phyloP scores from a whole-genome alignment of 2,888 invertebrate genomes.

The Didymodactylos carnosus region DNA sequence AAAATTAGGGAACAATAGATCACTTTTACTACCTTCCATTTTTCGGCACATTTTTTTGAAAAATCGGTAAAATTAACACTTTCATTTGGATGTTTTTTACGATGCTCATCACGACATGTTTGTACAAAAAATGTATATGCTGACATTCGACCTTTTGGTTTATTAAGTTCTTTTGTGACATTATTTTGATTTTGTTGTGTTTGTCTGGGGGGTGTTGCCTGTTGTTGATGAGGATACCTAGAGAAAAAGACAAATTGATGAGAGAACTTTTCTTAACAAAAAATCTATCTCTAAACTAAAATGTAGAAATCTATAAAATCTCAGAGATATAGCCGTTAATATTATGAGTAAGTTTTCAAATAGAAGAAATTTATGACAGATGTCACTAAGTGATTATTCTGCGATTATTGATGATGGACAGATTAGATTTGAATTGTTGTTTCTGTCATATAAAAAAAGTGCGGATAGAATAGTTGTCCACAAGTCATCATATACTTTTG shows the following conservation, averaged over 20 bases:
- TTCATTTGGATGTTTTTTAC: conserved; percentile 96
- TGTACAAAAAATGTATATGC: conserved; percentile 61
- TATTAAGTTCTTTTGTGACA: conserved; percentile 14
- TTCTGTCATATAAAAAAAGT: no score
- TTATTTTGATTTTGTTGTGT: background rate
- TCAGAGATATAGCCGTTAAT: no score
- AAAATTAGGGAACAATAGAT: no score
- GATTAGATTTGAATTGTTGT: no score
- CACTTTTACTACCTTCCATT: conserved; percentile 60
- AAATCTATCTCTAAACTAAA: no score
- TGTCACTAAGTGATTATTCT: no score
- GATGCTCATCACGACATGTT: conserved; percentile 96
- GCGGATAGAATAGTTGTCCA: background rate
- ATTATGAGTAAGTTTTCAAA: no score
- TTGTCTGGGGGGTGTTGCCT: background rate
- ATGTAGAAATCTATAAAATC: no score
- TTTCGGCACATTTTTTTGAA: conserved; percentile 90
- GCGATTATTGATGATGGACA: no score
- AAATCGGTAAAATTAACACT: conserved; percentile 93
- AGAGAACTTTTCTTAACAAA: no score
- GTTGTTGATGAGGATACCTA: background rate
- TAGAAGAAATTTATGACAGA: no score
- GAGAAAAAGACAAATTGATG: background rate
- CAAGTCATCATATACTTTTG: background rate
- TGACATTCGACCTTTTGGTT: conserved; percentile 33